A percentile compares a stretch with the other conserved stretches of the same genome.
Evolutionary conservation across 1,140 invertebrate genomes (phyloP).

Genomic region (Calephelis virginiensis): DNA sequence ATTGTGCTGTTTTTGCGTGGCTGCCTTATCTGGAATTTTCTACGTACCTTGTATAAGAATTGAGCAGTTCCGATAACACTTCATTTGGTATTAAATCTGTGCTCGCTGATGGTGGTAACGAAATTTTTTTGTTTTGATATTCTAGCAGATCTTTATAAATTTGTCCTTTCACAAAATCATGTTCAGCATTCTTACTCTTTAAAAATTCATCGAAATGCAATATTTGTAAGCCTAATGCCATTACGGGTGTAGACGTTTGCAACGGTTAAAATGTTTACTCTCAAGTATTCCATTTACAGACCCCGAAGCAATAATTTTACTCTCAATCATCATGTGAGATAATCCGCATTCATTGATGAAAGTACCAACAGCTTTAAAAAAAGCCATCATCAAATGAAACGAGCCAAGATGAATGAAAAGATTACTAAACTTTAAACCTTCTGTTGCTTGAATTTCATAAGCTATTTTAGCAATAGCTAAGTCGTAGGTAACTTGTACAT

Average conservation of each 20-base stretch:
- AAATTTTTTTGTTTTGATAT: constrained; percentile 12
- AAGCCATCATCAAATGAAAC: constrained; percentile 72
- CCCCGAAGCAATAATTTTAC: constrained; percentile 1
- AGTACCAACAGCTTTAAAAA: constrained; percentile 69
- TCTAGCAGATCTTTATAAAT: constrained; percentile 17
- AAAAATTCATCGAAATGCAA: constrained; percentile 17
- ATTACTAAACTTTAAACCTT: constrained; percentile 50
- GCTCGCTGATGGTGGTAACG: constrained; percentile 12
- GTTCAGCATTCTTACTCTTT: constrained; percentile 17
- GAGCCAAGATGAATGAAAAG: constrained; percentile 69
- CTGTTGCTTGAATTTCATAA: constrained; percentile 48
- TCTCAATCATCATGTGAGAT: constrained; percentile 9
- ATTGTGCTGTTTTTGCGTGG: constrained; percentile 38
- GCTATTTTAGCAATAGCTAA: constrained; percentile 55
- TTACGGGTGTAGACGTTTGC: constrained; percentile 15
- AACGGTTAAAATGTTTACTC: constrained; percentile 1
- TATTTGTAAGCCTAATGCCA: constrained; percentile 13
- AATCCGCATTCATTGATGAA: constrained; percentile 44
- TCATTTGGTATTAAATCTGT: constrained; percentile 20
- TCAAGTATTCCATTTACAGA: constrained; percentile 9
- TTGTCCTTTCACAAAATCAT: constrained; percentile 20
- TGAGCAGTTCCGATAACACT: constrained; percentile 17
- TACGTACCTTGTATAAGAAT: constrained; percentile 19
- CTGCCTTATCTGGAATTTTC: constrained; percentile 22
- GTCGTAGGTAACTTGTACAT: constrained; percentile 51